A percentile compares a stretch with the other conserved stretches of the same genome.
Evolutionary conservation across 2,113 vertebrate species (phyloP).

Genomic region (Sinocyclocheilus anshuiensis): DNA sequence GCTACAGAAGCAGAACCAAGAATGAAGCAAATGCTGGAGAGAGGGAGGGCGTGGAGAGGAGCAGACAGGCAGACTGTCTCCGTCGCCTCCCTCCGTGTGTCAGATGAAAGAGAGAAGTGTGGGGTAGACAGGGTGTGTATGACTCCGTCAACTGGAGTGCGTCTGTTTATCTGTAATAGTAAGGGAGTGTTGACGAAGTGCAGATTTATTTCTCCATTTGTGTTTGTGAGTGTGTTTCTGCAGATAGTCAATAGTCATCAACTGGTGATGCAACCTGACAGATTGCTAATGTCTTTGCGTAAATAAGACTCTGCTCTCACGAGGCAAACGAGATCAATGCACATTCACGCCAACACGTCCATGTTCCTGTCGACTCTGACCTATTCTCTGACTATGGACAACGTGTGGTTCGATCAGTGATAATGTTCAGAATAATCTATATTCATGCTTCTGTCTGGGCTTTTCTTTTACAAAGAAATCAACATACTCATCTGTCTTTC

Average conservation of each 20-base stretch:
- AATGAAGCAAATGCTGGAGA: constrained; percentile 55
- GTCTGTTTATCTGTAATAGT: constrained; percentile 39
- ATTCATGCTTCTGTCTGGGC: constrained; percentile 19
- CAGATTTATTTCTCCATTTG: constrained; percentile 47
- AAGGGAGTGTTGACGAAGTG: constrained; percentile 33
- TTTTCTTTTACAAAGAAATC: background rate
- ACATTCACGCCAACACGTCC: constrained; percentile 2
- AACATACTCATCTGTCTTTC: background rate
- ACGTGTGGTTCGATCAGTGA: background rate
- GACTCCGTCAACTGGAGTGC: constrained; percentile 29
- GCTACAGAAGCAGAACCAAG: constrained; percentile 26
- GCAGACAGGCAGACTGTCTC: constrained; percentile 72
- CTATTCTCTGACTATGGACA: background rate
- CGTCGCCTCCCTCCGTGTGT: constrained; percentile 54
- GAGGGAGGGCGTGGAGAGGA: constrained; percentile 50
- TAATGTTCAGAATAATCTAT: constrained; percentile 27
- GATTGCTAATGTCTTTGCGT: constrained; percentile 69
- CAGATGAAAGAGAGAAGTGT: constrained; percentile 71
- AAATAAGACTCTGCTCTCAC: constrained; percentile 64
- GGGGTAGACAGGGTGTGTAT: constrained; percentile 56
- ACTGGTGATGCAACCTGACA: constrained; percentile 59
- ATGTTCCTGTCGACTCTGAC: background rate
- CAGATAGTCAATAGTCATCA: constrained; percentile 57
- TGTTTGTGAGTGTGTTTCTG: constrained; percentile 17
- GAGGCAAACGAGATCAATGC: constrained; percentile 62